Evolutionary conservation across 2,888 invertebrate genomes (phyloP).

Genomic region (Chironomus riparius): DNA sequence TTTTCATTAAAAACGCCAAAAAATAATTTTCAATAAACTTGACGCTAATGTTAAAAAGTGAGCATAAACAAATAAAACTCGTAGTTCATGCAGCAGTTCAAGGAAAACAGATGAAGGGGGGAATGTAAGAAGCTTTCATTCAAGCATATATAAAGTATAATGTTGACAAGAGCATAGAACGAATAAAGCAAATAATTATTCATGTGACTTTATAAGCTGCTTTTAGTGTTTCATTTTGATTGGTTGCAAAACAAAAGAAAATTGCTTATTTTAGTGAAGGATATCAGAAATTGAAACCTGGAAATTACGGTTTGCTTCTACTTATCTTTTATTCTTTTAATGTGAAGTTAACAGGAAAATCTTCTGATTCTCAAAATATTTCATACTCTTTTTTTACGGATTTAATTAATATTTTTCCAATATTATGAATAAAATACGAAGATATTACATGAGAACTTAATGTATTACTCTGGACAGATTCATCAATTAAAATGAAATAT

Average conservation of each 20-base stretch:
- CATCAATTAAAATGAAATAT: slow-evolving; percentile 21
- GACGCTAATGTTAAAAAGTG: neutral
- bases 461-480: neutral
- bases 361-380: too few species aligned
- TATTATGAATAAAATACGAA: too few species aligned
- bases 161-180: neutral
- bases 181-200: neutral
- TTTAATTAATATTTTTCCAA: neutral
- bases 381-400: too few species aligned
- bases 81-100: neutral
- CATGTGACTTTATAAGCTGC: neutral
- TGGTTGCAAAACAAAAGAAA: too few species aligned
- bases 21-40: neutral
- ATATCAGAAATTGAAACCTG: too few species aligned
- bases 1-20: neutral
- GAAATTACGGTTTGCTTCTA: too few species aligned
- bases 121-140: neutral
- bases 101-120: neutral
- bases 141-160: neutral
- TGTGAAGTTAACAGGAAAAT: too few species aligned
- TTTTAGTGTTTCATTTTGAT: too few species aligned
- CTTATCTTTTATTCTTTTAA: too few species aligned
- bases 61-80: neutral
- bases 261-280: too few species aligned
- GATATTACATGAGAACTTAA: neutral